A percentile compares a stretch with the other conserved stretches of the same genome.
These are phyloP conservation scores for Cephus cinctus DNA, from an alignment of 1,140 invertebrate genomes.

Conservation along the genomic window DNA sequence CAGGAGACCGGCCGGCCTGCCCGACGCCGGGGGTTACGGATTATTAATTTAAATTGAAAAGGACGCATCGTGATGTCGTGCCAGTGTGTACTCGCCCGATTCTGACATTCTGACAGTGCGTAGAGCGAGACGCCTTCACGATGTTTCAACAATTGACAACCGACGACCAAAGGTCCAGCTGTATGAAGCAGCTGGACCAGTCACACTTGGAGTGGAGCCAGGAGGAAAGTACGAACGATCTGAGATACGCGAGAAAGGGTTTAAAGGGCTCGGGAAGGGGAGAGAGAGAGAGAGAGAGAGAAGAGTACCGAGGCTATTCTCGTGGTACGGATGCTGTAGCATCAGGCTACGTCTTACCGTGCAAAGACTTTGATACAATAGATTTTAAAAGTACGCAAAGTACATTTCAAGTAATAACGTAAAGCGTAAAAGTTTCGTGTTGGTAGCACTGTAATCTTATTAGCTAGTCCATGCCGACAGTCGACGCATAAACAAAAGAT, in stretches of 20 bases:
- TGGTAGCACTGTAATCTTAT: conserved; percentile 43
- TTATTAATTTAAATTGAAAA: neutral
- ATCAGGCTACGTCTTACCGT: conserved; percentile 19
- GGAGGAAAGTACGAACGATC: conserved; percentile 2
- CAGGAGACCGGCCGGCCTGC: conserved; percentile 1
- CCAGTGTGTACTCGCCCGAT: no score
- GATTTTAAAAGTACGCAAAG: conserved; percentile 29
- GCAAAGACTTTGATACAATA: conserved; percentile 32
- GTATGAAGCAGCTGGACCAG: conserved; percentile 26
- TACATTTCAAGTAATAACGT: conserved; percentile 31
- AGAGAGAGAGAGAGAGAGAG: no score
- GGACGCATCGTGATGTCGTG: no score
- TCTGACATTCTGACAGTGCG: neutral
- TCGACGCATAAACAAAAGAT: conserved; percentile 17
- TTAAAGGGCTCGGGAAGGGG: no score
- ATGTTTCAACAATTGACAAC: no score
- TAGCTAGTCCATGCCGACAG: conserved; percentile 48
- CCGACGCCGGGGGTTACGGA: no score
- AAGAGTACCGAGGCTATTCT: no score
- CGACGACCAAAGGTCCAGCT: conserved; percentile 15
- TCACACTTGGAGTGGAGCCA: no score
- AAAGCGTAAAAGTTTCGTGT: conserved; percentile 28
- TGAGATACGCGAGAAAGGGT: conserved; percentile 1
- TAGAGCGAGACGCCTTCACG: no score
- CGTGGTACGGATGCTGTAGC: no score